phyloP scores from a whole-genome alignment of 2,113 vertebrate genomes.

The Stigmatopora nigra region DNA sequence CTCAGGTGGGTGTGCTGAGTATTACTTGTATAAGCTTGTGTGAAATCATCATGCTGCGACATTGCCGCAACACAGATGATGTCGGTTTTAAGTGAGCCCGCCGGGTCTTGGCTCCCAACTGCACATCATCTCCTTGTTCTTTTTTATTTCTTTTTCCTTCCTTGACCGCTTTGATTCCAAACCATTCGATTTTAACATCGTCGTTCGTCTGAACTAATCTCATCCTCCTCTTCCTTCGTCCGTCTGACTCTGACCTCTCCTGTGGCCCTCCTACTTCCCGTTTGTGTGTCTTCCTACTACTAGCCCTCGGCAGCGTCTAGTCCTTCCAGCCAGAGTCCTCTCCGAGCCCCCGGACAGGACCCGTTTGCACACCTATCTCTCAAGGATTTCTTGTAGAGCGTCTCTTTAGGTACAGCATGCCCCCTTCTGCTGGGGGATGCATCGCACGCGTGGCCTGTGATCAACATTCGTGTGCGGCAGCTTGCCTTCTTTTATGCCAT shows the following conservation, averaged over 20 bases:
- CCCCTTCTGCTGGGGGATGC: conserved; percentile 52
- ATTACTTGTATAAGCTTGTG: conserved; percentile 17
- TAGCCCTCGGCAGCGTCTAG: conserved; percentile 99
- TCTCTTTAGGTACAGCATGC: conserved; percentile 91
- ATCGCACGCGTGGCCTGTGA: conserved; percentile 33
- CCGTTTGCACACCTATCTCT: conserved; percentile 99
- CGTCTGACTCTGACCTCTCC: conserved; percentile 73
- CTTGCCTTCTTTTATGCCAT: neutral
- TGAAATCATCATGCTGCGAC: conserved; percentile 33
- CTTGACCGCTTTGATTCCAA: conserved; percentile 37
- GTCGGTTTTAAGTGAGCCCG: conserved; percentile 44
- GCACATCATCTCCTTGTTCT: conserved; percentile 50
- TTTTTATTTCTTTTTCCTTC: conserved; percentile 25
- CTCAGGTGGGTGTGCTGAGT: conserved; percentile 77
- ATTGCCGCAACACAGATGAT: conserved; percentile 47
- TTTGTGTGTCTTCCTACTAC: conserved; percentile 69
- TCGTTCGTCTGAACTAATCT: conserved; percentile 57
- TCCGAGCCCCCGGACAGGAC: conserved; percentile 97
- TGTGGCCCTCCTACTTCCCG: conserved; percentile 75
- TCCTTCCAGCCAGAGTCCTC: conserved; percentile 99
- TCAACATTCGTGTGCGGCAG: conserved; percentile 8
- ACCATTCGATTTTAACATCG: conserved; percentile 37
- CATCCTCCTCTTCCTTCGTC: conserved; percentile 46
- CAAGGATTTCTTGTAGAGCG: conserved; percentile 99
- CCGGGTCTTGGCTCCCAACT: conserved; percentile 36